These are phyloP conservation scores for Stictocephala bisonia DNA, from an alignment of 2,888 invertebrate genomes.

Conservation along the genomic window DNA sequence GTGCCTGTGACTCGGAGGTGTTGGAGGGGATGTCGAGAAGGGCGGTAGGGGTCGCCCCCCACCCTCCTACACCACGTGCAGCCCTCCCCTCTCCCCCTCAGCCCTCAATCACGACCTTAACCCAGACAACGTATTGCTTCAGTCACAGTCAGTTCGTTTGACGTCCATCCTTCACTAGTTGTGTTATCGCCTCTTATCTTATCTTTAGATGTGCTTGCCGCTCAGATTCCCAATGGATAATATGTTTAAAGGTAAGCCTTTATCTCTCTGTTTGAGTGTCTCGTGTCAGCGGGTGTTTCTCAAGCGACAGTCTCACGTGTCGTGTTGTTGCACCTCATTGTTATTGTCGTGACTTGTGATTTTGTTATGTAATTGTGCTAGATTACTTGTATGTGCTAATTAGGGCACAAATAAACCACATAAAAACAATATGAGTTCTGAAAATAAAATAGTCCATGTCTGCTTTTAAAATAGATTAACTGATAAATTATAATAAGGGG, in stretches of 20 bases:
- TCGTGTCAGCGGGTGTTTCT: background rate
- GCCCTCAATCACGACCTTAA: slow-evolving; percentile 31
- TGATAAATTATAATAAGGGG: no score
- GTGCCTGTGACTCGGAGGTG: background rate
- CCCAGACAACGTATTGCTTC: slow-evolving; percentile 46
- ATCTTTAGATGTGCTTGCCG: slow-evolving; percentile 36
- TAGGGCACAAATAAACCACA: no score
- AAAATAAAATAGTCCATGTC: no score
- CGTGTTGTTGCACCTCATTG: no score
- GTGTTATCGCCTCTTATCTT: slow-evolving; percentile 9
- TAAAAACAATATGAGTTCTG: no score
- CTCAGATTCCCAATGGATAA: slow-evolving; percentile 26
- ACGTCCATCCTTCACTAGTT: slow-evolving; percentile 37
- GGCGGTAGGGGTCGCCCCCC: slow-evolving; percentile 35
- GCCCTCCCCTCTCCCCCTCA: slow-evolving; percentile 38
- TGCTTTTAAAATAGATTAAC: no score
- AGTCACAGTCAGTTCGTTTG: no score
- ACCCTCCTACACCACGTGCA: slow-evolving; percentile 38
- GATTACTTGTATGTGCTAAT: no score
- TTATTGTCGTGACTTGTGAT: no score
- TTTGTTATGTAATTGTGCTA: no score
- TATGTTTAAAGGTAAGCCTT: slow-evolving; percentile 12
- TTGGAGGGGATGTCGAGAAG: slow-evolving; percentile 8
- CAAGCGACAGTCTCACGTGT: no score
- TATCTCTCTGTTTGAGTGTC: background rate